Conservation (phyloP, 2,797 vertebrate genomes). For the Arctocebus calabarensis region DNA sequence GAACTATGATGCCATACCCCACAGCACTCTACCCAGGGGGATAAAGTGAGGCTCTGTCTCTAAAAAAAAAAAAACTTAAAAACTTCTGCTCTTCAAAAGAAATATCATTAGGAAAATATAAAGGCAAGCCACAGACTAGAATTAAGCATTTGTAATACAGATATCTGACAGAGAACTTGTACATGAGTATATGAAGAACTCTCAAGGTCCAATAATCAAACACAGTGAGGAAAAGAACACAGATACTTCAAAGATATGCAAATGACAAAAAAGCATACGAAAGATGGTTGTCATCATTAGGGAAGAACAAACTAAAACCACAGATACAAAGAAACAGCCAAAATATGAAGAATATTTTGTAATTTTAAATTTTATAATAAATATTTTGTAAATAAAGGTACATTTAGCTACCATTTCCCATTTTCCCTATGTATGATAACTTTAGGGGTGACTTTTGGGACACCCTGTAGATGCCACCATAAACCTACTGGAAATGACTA, state of each 20-base stretch:
- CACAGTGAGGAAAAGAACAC: not conserved
- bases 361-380: too few relatives aligned
- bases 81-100: constrained; percentile 53
- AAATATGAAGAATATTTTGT: too few relatives aligned
- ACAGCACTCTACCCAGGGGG: too few relatives aligned
- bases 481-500: not conserved
- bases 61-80: not conserved
- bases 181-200: not conserved
- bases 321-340: not conserved
- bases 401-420: too few relatives aligned
- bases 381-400: too few relatives aligned
- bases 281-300: constrained; percentile 1
- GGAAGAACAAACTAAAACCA: constrained; percentile 14
- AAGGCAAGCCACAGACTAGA: not conserved
- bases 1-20: too few relatives aligned
- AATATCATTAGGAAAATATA: constrained; percentile 26
- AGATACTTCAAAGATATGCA: not conserved
- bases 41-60: too few relatives aligned
- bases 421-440: too few relatives aligned
- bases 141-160: constrained; percentile 8
- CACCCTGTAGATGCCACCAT: not conserved
- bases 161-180: not conserved
- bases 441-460: too few relatives aligned
- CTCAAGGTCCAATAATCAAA: constrained; percentile 15
- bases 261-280: constrained; percentile 7